These are phyloP conservation scores for Nomada goodeniana DNA, from an alignment of 2,888 invertebrate species.

Conservation along the genomic window DNA sequence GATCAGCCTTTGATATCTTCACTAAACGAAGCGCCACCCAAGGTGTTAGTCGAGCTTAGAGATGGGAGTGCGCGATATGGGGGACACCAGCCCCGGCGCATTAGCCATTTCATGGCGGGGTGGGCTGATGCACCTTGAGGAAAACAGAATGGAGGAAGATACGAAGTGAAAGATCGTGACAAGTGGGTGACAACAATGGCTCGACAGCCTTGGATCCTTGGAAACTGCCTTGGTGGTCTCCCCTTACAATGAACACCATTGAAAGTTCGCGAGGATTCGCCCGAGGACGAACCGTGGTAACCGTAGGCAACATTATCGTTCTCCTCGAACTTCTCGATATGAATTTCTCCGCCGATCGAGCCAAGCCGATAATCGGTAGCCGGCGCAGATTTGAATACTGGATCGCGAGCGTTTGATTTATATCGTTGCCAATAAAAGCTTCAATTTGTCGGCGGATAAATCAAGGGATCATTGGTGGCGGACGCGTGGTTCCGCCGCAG, in stretches of 20 bases:
- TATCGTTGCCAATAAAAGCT: conserved; percentile 15
- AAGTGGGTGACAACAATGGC: conserved; percentile 77
- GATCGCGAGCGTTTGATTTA: not conserved
- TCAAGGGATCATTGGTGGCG: conserved; percentile 42
- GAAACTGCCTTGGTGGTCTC: conserved; percentile 35
- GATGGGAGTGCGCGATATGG: conserved; percentile 80
- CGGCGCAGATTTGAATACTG: not conserved
- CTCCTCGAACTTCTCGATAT: not conserved
- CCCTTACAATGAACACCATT: not conserved
- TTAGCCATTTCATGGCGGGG: conserved; percentile 77
- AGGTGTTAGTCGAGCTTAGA: conserved; percentile 80
- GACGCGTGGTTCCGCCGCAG: conserved; percentile 23
- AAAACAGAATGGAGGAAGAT: conserved; percentile 54
- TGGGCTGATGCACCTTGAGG: conserved; percentile 38
- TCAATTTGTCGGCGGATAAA: conserved; percentile 58
- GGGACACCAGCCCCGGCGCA: conserved; percentile 72
- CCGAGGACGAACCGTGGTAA: not conserved
- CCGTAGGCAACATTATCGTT: not conserved
- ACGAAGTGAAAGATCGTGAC: conserved; percentile 70
- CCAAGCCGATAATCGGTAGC: not conserved
- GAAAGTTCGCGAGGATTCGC: conserved; percentile 8
- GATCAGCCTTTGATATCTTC: conserved; percentile 77
- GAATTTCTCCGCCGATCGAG: conserved; percentile 8
- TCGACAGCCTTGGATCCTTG: conserved; percentile 19
- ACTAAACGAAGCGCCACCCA: conserved; percentile 81